Evolutionary conservation across 2,113 vertebrate species (phyloP), one percentile per base, ranked within the genome.

Genomic region (Argyrosomus japonicus): DNA sequence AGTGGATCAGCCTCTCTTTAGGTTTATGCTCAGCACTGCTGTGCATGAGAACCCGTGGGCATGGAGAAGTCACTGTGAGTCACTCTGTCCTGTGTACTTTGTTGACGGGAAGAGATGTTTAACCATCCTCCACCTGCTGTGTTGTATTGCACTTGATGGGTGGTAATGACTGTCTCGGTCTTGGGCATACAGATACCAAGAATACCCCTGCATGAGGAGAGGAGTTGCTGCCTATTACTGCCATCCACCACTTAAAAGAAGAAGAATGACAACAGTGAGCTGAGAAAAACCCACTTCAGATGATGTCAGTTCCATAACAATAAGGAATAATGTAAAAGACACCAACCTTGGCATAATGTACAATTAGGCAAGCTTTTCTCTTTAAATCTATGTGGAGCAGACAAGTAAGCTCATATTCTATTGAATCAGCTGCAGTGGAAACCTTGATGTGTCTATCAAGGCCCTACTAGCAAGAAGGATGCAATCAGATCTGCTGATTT

Each of bases 121-220:
- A 65, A 62, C 58, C 23, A 45, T 73, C 62, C 13, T 68, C 32
- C 47, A 40, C 56, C 61, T 73, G 61, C 61, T 56, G 48, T 61
- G 51, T 18, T 32, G 65, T 45, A 72, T 47, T 63, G 54, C 36
- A 57, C 27, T 62, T 6, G 23, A 23, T 76, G 51, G 51, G 36
- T 54, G 60, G 19, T 48, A 50, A 73, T 57, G 25, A 57, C n/a
- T 21, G 0, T 51, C n/a, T 75, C 4, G 17, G 32, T 71, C 45
- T 40, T 53, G 10, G 21, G 1, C n/a, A 6, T 1, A 50, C 9
- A 51, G 45, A 50, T 50, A 4, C 23, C 53, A 73, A 45, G 27
- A 67, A 68, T 51, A 48, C 17, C 8, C 2, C 47, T 71, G 40
- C n/a, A 12, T 53, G 60, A 73, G 3, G 58, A 63, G 11, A 40